Evolutionary conservation across 2,888 invertebrate species (phyloP).

Genomic region (Malthinus flaveolus): DNA sequence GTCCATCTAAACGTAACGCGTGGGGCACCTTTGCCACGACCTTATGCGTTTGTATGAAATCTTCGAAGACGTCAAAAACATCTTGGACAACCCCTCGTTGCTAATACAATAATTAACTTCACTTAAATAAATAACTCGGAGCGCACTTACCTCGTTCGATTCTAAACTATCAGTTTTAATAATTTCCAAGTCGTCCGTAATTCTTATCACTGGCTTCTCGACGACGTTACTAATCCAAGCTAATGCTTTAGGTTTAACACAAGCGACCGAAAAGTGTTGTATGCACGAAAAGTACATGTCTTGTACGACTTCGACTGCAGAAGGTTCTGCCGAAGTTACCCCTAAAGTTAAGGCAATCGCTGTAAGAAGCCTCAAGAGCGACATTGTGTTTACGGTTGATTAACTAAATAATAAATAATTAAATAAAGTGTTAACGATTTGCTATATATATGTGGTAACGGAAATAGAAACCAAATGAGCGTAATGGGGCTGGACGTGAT

Average conservation of each 20-base stretch:
- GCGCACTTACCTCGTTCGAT: conserved; percentile 38
- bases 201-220: conserved; percentile 69
- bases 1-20: conserved; percentile 60
- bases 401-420: conserved; percentile 30
- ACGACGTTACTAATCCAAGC: conserved; percentile 72
- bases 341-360: conserved; percentile 14
- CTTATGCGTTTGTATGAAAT: conserved; percentile 76
- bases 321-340: conserved; percentile 41
- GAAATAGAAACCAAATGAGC: conserved; percentile 54
- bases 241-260: conserved; percentile 78
- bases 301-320: conserved; percentile 66
- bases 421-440: conserved; percentile 25
- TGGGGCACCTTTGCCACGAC: conserved; percentile 75
- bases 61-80: conserved; percentile 73
- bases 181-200: conserved; percentile 76
- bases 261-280: conserved; percentile 69
- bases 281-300: conserved; percentile 72
- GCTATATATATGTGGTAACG: conserved; percentile 49
- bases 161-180: conserved; percentile 63
- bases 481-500: conserved; percentile 51
- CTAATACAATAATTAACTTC: conserved; percentile 34
- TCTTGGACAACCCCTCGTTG: conserved; percentile 60
- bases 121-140: background rate
- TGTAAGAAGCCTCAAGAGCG: conserved; percentile 16
- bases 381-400: conserved; percentile 21